These are phyloP conservation scores for Cecropterus lyciades DNA, from an alignment of 1,140 invertebrate genomes.

Conservation along the genomic window DNA sequence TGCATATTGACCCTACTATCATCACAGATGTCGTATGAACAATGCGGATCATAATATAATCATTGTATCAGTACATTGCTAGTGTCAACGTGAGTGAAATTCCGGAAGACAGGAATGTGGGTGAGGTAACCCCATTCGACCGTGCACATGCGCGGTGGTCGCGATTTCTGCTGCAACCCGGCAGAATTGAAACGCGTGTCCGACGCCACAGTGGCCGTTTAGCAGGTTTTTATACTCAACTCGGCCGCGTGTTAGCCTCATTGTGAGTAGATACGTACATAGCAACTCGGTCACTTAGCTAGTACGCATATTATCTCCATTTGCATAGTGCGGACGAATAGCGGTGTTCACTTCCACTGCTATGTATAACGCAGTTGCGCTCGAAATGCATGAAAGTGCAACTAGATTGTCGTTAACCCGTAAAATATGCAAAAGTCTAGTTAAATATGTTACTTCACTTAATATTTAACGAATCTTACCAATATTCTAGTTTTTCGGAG, in stretches of 20 bases:
- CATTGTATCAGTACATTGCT: slow-evolving; percentile 52
- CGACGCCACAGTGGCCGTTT: slow-evolving; percentile 38
- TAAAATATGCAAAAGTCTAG: slow-evolving; percentile 5
- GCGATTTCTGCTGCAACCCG: slow-evolving; percentile 67
- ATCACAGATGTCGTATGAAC: slow-evolving; percentile 20
- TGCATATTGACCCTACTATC: slow-evolving; percentile 11
- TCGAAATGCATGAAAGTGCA: slow-evolving; percentile 15
- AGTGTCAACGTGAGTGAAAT: slow-evolving; percentile 75
- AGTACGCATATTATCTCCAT: slow-evolving; percentile 75
- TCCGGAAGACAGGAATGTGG: slow-evolving; percentile 77
- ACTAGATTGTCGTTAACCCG: slow-evolving; percentile 6
- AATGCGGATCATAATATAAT: slow-evolving; percentile 39
- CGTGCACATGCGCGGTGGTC: slow-evolving; percentile 70
- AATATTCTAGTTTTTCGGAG: too few species aligned
- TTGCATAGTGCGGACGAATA: slow-evolving; percentile 77
- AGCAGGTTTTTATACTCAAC: slow-evolving; percentile 54
- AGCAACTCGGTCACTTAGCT: slow-evolving; percentile 75
- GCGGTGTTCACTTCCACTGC: slow-evolving; percentile 62
- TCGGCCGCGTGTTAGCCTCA: slow-evolving; percentile 68
- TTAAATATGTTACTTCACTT: too few species aligned
- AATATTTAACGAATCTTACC: too few species aligned
- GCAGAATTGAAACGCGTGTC: slow-evolving; percentile 52
- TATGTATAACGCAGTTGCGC: slow-evolving; percentile 23
- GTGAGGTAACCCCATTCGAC: slow-evolving; percentile 73
- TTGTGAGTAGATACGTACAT: slow-evolving; percentile 60